Base-by-base conservation (phyloP, 2,888 invertebrate genomes). In the Ophraella communa region DNA sequence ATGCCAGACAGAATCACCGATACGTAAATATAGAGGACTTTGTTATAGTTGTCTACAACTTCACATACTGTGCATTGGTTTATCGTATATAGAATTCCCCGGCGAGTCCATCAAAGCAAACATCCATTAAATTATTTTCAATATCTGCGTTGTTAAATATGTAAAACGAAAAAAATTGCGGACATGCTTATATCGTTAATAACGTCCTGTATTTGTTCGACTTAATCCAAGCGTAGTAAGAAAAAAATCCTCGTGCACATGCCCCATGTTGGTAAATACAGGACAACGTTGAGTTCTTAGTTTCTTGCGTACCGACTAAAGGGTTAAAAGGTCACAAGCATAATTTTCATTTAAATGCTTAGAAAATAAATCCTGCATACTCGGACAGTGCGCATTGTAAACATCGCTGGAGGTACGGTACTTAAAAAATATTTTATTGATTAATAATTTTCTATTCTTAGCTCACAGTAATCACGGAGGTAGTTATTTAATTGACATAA, bases 281-380 rank as follows among this genome's bases (percentile, higher is more conserved):
- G 66, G 64, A 71, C 71, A 71, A 68, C 65, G 68, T 66, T 62
- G 68, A 59, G 67, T 65, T 71, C 69, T 68, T 66, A 52, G 68
- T 64, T 65, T 65, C 63, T 63, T 71, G 64, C 66, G 69, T 71
- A 69, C 57, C 42, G 58, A 51, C 49, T 20, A 53, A n/a, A n/a
- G 63, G 67, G 73, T 63, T 62, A 49, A 67, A 53, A 71, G 73
- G 73, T 66, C 69, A 62, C 53, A 59, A 58, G 54, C 68, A 71
- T 73, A 73, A 72, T 67, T 71, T 70, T 70, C 66, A 68, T 69
- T 68, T 69, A 73, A 72, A 73, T 68, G 69, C 69, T 62, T 52
- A 65, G 65, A 68, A 64, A 61, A 57, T 64, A 66, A 64, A 61
- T 61, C 58, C 62, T 51, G 27, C 27, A 52, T 24, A n/a, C 11